Conservation (phyloP, 2,888 invertebrate genomes). For the Schizotus pectinicornis region DNA sequence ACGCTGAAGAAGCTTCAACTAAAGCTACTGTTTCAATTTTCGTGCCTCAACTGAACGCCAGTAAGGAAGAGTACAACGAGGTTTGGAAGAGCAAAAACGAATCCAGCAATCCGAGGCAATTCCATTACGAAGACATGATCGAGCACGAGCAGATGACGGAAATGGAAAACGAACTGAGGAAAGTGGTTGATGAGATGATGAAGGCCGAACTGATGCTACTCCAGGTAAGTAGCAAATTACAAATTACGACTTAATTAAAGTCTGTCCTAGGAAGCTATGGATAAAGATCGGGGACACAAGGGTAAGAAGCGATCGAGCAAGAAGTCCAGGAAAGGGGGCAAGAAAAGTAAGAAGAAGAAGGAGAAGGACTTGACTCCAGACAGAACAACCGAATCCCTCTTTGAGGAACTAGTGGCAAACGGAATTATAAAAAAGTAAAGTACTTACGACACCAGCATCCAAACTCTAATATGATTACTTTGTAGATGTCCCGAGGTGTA, state of each 20-base stretch:
- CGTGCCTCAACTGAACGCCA: slow-evolving; percentile 72
- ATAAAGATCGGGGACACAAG: slow-evolving; percentile 73
- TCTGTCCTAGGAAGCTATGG: slow-evolving; percentile 70
- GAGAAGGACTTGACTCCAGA: slow-evolving; percentile 95
- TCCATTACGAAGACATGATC: slow-evolving; percentile 82
- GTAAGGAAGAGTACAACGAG: slow-evolving; percentile 80
- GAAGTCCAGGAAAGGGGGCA: slow-evolving; percentile 78
- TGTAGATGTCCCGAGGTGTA: slow-evolving; percentile 52
- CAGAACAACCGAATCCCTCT: slow-evolving; percentile 86
- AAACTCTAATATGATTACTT: neutral
- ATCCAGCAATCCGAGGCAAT: slow-evolving; percentile 73
- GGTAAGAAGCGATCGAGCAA: slow-evolving; percentile 83
- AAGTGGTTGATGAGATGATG: slow-evolving; percentile 81
- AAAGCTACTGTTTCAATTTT: slow-evolving; percentile 75
- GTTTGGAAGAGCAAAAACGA: slow-evolving; percentile 86
- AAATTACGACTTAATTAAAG: slow-evolving; percentile 8
- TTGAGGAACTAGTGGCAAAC: slow-evolving; percentile 89
- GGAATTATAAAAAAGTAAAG: slow-evolving; percentile 77
- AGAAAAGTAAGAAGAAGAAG: slow-evolving; percentile 91
- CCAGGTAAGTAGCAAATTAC: slow-evolving; percentile 56
- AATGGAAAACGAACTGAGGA: slow-evolving; percentile 82
- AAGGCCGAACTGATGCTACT: slow-evolving; percentile 72
- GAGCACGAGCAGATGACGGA: slow-evolving; percentile 81
- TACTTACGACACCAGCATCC: no score
- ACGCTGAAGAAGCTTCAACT: slow-evolving; percentile 71